phyloP scores from a whole-genome alignment of 1,140 invertebrate species.

The Cherax destructor region DNA sequence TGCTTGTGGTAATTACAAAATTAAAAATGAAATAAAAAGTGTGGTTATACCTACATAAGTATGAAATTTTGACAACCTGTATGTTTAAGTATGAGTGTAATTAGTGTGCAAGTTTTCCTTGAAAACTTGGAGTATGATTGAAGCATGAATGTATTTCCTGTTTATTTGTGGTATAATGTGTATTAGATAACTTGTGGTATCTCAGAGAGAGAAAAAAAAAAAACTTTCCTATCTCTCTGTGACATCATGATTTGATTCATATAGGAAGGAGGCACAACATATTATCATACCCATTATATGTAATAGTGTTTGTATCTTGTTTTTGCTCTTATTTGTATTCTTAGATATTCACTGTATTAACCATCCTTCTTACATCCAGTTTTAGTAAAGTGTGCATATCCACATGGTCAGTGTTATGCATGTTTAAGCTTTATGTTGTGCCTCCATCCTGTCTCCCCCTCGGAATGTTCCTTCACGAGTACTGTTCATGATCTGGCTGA shows the following conservation, averaged over 20 bases:
- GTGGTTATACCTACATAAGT: slow-evolving; percentile 67
- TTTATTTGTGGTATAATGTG: slow-evolving; percentile 29
- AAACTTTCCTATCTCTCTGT: background rate
- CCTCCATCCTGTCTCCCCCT: slow-evolving; percentile 47
- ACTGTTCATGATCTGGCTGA: background rate
- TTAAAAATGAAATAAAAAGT: slow-evolving; percentile 63
- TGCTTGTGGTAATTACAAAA: slow-evolving; percentile 52
- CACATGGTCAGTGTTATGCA: background rate
- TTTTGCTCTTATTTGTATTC: background rate
- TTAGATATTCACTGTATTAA: background rate
- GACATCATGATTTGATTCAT: slow-evolving; percentile 5
- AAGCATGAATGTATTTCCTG: slow-evolving; percentile 1
- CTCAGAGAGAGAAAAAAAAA: slow-evolving; percentile 13
- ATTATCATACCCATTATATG: background rate
- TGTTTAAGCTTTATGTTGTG: slow-evolving; percentile 17
- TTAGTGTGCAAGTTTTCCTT: too few species aligned
- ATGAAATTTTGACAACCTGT: slow-evolving; percentile 13
- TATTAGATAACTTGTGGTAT: slow-evolving; percentile 10
- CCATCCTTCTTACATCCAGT: background rate
- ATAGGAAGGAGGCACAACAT: slow-evolving; percentile 32
- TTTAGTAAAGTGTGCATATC: background rate
- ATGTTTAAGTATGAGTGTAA: slow-evolving; percentile 16
- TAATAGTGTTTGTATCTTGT: background rate
- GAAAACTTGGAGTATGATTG: background rate
- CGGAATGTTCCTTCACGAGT: slow-evolving; percentile 46